Evolutionary conservation across 2,113 vertebrate species (phyloP).

Genomic region (Lanius ludovicianus): DNA sequence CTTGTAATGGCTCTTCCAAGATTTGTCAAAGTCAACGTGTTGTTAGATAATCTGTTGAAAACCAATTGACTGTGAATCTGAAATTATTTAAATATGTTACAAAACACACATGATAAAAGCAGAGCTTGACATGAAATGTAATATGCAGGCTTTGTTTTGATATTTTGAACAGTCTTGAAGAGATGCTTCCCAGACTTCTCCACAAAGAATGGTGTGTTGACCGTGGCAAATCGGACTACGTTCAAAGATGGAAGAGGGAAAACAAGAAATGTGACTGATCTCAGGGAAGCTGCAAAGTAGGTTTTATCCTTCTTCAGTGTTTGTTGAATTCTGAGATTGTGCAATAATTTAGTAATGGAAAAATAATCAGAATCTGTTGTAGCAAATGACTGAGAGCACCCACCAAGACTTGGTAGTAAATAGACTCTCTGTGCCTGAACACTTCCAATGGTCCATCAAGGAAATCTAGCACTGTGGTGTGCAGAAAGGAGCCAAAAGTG

Average conservation of each 20-base stretch:
- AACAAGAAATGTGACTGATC: slow-evolving; percentile 81
- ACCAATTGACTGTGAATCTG: neutral
- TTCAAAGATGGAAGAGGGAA: slow-evolving; percentile 86
- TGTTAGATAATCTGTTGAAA: neutral
- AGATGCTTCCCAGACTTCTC: slow-evolving; percentile 95
- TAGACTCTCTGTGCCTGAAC: neutral
- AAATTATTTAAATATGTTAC: neutral
- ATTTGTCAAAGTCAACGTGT: neutral
- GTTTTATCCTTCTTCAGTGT: slow-evolving; percentile 35
- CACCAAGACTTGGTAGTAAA: neutral
- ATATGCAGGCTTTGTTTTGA: slow-evolving; percentile 1
- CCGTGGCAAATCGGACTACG: slow-evolving; percentile 81
- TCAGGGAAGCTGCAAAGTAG: slow-evolving; percentile 89
- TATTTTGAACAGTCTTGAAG: slow-evolving; percentile 85
- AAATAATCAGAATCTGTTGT: neutral
- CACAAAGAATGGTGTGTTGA: slow-evolving; percentile 84
- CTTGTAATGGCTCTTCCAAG: neutral
- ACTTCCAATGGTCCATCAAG: neutral
- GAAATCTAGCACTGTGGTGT: neutral
- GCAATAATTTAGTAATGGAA: neutral
- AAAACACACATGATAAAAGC: neutral
- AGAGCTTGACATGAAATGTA: neutral
- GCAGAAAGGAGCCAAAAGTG: neutral
- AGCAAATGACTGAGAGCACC: neutral
- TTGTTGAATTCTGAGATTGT: neutral